Base-by-base conservation (phyloP, 2,113 vertebrate genomes). In the Stictonetta naevosa region DNA sequence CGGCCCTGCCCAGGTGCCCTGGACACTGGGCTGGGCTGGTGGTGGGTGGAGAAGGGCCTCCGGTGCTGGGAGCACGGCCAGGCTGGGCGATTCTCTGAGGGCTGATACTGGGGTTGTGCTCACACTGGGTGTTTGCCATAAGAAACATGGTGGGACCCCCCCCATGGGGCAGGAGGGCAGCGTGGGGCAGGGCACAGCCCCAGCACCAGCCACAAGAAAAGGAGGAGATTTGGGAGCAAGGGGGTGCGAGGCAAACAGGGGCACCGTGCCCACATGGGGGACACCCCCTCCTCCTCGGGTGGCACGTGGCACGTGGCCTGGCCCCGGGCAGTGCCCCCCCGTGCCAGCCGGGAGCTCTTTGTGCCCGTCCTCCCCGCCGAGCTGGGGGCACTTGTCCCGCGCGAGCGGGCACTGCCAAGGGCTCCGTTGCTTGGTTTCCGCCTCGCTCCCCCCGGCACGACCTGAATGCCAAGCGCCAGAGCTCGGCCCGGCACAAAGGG, bases 381-480 rank as follows among this genome's bases (percentile, higher is more conserved):
- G 95, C 88, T 1, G 2, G 89, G 92, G 94, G 59, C 88, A 91
- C 83, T 94, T 80, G 92, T 96, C 95, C 92, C 1, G 10, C 13
- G 0, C 68, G 63, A 74, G 55, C 20, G 62, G 95, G 90, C 94
- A 90, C 83, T 97, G 97, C 97, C 97, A 97, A 97, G 90, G 93
- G 93, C 73, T 94, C 2, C 33, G 95, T 95, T 95, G 95, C 95
- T 83, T 96, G 96, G 97, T 95, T 97, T 96, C 96, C 18, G 34
- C 86, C 92, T 92, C 59, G 2, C 62, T 87, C n/a, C 71, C 91
- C 88, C 93, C 14, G 0, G 73, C 91, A 91, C 50, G 91, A 91
- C 92, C 74, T 93, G 96, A 96, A 96, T 96, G 96, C 93, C 95
- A 95, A 97, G 88, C 2, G 56, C 86, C 92, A 94, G 92, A 91